phyloP scores from a whole-genome alignment of 2,797 vertebrate species.

The Pampus argenteus region DNA sequence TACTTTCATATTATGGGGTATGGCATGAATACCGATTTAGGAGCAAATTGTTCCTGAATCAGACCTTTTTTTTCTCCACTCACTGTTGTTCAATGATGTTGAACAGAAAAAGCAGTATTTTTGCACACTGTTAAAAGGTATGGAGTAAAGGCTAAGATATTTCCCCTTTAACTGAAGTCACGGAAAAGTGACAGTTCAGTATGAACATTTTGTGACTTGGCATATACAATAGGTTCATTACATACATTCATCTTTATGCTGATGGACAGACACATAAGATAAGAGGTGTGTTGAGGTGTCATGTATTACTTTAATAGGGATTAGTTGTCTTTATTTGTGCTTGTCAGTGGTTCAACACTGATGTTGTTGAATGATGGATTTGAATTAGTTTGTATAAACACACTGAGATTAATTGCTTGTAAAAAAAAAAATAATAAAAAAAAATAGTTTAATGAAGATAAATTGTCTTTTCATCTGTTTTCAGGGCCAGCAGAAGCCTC shows the following conservation, averaged over 20 bases:
- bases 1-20: neutral
- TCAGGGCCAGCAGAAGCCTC: slow-evolving; percentile 89
- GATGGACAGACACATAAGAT: neutral
- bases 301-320: neutral
- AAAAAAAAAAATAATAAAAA: too few relatives aligned
- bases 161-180: neutral
- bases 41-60: neutral
- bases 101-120: too few relatives aligned
- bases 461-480: slow-evolving; percentile 44
- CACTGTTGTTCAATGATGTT: slow-evolving; percentile 2
- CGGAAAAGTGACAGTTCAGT: neutral
- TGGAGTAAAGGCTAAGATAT: neutral
- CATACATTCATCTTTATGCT: too few relatives aligned
- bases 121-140: neutral
- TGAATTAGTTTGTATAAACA: neutral
- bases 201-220: too few relatives aligned
- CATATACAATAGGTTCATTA: too few relatives aligned
- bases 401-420: neutral
- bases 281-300: neutral
- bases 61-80: slow-evolving; percentile 3
- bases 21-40: neutral
- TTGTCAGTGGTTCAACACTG: neutral
- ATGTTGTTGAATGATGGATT: slow-evolving; percentile 1
- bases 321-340: neutral
- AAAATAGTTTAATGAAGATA: neutral